These are phyloP conservation scores for Doryteuthis pealeii DNA, from an alignment of 1,140 invertebrate genomes.

Conservation along the genomic window DNA sequence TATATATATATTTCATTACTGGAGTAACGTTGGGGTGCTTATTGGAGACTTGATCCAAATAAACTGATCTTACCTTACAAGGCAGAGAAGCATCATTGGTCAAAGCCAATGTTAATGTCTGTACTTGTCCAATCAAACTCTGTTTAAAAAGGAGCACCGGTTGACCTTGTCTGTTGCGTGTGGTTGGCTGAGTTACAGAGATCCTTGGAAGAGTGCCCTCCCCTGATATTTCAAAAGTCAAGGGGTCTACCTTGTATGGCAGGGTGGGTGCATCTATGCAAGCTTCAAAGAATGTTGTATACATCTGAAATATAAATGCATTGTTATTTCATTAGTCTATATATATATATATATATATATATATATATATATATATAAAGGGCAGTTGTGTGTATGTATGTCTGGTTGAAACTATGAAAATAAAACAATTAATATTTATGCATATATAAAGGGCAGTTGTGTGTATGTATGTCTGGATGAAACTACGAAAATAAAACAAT, in stretches of 20 bases:
- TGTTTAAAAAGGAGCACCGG: constrained; percentile 56
- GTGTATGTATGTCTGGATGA: no score
- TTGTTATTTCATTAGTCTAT: no score
- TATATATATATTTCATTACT: no score
- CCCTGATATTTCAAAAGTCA: constrained; percentile 58
- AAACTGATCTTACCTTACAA: constrained; percentile 47
- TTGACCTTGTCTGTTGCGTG: constrained; percentile 58
- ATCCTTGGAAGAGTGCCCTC: constrained; percentile 60
- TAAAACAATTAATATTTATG: no score
- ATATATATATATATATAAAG: no score
- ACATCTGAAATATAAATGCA: constrained; percentile 41
- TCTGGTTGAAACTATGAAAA: no score
- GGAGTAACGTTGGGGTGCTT: no score
- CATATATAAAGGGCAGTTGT: no score
- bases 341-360: no score
- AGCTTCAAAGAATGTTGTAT: constrained; percentile 57
- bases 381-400: no score
- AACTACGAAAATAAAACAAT: no score
- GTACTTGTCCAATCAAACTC: constrained; percentile 46
- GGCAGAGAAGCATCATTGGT: constrained; percentile 58
- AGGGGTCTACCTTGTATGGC: constrained; percentile 46
- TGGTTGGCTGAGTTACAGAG: constrained; percentile 50
- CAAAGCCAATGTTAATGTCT: constrained; percentile 52
- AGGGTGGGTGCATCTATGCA: constrained; percentile 49
- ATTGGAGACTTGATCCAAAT: no score